Percentiles rank a stretch among this genome's conserved stretches.
Conservation (phyloP, 2,113 vertebrate species). For the Entosphenus tridentatus region DNA sequence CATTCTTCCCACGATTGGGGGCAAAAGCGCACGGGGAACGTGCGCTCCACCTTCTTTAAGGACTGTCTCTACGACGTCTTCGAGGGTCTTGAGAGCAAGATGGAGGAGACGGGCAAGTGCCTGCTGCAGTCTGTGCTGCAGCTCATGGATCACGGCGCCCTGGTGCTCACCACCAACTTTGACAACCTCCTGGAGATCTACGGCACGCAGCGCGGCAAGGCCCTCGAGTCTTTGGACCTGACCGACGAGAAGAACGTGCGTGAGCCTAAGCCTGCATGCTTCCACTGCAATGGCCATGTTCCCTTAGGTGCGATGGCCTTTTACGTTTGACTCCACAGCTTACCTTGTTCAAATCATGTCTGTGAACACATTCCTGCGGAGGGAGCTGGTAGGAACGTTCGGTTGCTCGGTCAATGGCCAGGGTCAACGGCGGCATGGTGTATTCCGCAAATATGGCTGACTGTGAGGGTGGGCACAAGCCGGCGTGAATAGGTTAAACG, state of each 20-base stretch:
- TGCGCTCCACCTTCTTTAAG: conserved; percentile 80
- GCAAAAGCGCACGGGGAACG: conserved; percentile 54
- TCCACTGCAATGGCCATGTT: background rate
- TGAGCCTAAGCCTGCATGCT: background rate
- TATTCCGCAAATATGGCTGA: too few relatives aligned
- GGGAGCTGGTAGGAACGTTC: too few relatives aligned
- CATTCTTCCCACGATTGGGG: too few relatives aligned
- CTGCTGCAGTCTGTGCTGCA: conserved; percentile 65
- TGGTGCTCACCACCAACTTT: conserved; percentile 82
- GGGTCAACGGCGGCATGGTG: too few relatives aligned
- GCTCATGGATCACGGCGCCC: conserved; percentile 65
- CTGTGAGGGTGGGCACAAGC: too few relatives aligned
- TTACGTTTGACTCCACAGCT: too few relatives aligned
- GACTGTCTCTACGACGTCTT: conserved; percentile 91
- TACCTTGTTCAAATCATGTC: too few relatives aligned
- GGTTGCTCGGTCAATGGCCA: too few relatives aligned
- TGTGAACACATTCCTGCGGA: too few relatives aligned
- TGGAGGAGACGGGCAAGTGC: conserved; percentile 72
- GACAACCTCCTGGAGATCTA: conserved; percentile 84
- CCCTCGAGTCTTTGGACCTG: conserved; percentile 73
- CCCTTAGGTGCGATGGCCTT: background rate
- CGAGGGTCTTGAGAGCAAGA: conserved; percentile 71
- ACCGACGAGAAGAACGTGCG: conserved; percentile 80
- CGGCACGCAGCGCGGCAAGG: conserved; percentile 57
- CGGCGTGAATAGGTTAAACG: too few relatives aligned